Percentiles rank a stretch among this genome's conserved stretches.
These are phyloP conservation scores for Ictidomys tridecemlineatus DNA, from an alignment of 2,113 vertebrate genomes.

Conservation along the genomic window DNA sequence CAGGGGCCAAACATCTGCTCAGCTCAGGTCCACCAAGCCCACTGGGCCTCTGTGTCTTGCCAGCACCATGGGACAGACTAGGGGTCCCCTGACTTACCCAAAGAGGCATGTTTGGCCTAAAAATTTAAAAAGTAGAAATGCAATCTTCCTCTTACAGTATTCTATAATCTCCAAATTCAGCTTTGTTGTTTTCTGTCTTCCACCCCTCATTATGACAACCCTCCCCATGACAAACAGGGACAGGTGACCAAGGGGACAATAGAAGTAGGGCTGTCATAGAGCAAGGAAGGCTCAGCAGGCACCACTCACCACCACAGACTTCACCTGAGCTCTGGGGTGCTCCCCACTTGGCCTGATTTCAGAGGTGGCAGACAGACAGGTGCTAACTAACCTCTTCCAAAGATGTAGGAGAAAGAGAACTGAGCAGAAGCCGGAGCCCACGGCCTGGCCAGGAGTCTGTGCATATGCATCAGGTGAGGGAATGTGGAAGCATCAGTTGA, in stretches of 20 bases:
- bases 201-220: background rate
- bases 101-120: background rate
- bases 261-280: background rate
- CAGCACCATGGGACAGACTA: too few species aligned
- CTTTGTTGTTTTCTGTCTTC: background rate
- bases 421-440: background rate
- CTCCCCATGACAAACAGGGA: background rate
- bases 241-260: background rate
- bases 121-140: background rate
- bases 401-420: background rate
- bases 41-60: background rate
- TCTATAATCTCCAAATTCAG: background rate
- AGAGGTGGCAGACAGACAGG: fast-evolving
- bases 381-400: background rate
- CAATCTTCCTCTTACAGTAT: too few species aligned
- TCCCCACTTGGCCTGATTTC: background rate
- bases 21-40: background rate
- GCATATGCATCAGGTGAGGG: background rate
- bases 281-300: background rate
- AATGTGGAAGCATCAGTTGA: background rate
- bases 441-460: background rate
- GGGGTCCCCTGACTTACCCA: background rate
- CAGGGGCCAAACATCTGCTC: background rate
- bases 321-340: background rate
- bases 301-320: background rate